These are phyloP conservation scores for Quadriops clusia DNA, from an alignment of 2,888 invertebrate genomes.

Conservation along the genomic window DNA sequence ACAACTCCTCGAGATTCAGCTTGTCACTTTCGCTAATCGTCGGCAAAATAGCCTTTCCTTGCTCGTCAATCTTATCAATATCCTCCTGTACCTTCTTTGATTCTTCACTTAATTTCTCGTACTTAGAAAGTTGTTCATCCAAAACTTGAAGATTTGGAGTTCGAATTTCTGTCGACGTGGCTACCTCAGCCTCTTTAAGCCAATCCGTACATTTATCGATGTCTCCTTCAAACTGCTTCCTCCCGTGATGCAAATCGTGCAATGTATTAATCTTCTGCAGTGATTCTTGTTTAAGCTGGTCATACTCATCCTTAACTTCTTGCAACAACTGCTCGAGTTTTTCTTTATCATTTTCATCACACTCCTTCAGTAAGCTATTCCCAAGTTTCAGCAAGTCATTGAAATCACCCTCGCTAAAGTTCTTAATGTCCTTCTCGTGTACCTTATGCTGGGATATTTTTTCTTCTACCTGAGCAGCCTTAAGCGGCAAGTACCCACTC, in stretches of 20 bases:
- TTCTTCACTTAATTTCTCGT: constrained; percentile 65
- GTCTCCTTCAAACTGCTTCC: constrained; percentile 72
- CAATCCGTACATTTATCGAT: constrained; percentile 74
- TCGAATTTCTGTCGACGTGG: constrained; percentile 68
- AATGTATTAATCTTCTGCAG: constrained; percentile 60
- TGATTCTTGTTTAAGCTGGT: constrained; percentile 59
- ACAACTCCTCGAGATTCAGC: constrained; percentile 66
- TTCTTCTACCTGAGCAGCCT: constrained; percentile 69
- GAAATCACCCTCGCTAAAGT: constrained; percentile 63
- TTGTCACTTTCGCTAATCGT: constrained; percentile 78
- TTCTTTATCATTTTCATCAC: constrained; percentile 56
- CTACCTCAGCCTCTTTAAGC: constrained; percentile 83
- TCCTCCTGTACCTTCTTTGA: constrained; percentile 58
- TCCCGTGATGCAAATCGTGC: constrained; percentile 59
- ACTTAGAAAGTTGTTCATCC: constrained; percentile 80
- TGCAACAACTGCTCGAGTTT: constrained; percentile 55
- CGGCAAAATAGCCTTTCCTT: constrained; percentile 67
- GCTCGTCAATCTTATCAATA: constrained; percentile 64
- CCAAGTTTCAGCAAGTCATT: constrained; percentile 67
- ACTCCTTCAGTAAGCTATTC: constrained; percentile 66
- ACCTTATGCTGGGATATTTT: constrained; percentile 65
- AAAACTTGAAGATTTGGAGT: constrained; percentile 70
- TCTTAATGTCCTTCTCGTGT: constrained; percentile 62
- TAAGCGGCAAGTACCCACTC: constrained; percentile 66
- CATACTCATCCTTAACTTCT: constrained; percentile 59